Conservation (phyloP, 1,140 invertebrate genomes). For the Brachionus rubens region DNA sequence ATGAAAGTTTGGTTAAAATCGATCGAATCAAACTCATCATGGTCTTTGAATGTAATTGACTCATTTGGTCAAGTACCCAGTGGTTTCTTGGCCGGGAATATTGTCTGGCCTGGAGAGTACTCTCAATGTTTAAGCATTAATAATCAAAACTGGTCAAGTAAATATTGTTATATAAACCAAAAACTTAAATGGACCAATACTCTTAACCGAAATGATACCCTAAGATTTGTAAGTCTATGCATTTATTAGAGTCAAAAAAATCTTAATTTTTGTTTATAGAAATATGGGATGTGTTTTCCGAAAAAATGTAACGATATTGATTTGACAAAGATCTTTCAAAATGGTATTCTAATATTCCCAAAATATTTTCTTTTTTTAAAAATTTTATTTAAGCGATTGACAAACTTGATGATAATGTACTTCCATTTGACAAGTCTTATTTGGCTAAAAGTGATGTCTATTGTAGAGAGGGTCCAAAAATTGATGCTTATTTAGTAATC, state of each 20-base stretch:
- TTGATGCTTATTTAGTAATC: neutral
- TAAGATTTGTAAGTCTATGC: neutral
- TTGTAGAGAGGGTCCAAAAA: neutral
- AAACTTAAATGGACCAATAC: neutral
- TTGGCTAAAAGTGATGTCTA: neutral
- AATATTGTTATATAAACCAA: neutral
- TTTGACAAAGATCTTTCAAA: conserved; percentile 7
- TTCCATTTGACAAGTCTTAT: neutral
- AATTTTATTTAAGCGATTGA: neutral
- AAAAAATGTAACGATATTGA: neutral
- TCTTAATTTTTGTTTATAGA: neutral
- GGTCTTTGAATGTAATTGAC: neutral
- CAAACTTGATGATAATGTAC: neutral
- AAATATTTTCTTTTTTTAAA: neutral
- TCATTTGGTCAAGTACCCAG: conserved; percentile 2
- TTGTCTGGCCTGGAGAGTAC: conserved; percentile 13
- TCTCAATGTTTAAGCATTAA: neutral
- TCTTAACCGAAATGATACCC: neutral
- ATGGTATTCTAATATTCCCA: neutral
- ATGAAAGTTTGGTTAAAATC: neutral
- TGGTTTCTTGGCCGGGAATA: neutral
- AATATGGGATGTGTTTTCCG: conserved; percentile 31
- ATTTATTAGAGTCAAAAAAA: too few species aligned
- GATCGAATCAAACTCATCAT: neutral
- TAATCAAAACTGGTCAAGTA: neutral